Conservation (phyloP, 2,113 vertebrate species). For the Acrocephalus kingi region DNA sequence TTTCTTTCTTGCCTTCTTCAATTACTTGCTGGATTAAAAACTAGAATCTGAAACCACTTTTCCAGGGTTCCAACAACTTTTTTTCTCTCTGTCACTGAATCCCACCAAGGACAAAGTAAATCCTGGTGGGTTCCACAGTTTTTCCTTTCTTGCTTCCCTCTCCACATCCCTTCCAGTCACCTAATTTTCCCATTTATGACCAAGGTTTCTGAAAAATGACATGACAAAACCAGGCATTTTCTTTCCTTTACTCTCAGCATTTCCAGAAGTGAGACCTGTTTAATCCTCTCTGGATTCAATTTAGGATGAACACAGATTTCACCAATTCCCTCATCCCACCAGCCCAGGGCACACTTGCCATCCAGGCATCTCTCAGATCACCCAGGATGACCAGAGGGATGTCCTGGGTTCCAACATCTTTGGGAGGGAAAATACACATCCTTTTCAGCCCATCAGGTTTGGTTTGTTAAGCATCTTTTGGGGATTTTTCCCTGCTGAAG, state of each 20-base stretch:
- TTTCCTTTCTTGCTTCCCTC: not conserved
- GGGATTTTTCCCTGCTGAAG: not conserved
- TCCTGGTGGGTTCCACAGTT: not conserved
- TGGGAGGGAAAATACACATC: not conserved
- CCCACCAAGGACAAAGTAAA: not conserved
- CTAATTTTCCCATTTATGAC: fast-evolving
- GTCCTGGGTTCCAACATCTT: too few species aligned
- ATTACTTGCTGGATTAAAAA: not conserved
- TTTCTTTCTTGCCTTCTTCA: not conserved
- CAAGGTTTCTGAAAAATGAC: not conserved
- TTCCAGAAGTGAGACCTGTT: not conserved
- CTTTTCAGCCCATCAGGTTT: not conserved
- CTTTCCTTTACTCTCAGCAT: fast-evolving
- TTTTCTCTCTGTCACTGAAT: not conserved
- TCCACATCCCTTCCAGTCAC: not conserved
- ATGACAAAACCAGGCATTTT: fast-evolving
- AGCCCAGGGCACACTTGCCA: not conserved
- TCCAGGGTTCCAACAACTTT: not conserved
- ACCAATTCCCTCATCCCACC: not conserved
- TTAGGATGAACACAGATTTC: fast-evolving
- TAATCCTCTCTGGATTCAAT: not conserved
- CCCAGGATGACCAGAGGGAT: too few species aligned
- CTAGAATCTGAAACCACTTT: not conserved
- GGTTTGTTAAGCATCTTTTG: not conserved
- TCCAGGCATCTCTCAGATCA: not conserved